phyloP scores from a whole-genome alignment of 2,797 vertebrate genomes.

The Melanotaenia parkinsoni region DNA sequence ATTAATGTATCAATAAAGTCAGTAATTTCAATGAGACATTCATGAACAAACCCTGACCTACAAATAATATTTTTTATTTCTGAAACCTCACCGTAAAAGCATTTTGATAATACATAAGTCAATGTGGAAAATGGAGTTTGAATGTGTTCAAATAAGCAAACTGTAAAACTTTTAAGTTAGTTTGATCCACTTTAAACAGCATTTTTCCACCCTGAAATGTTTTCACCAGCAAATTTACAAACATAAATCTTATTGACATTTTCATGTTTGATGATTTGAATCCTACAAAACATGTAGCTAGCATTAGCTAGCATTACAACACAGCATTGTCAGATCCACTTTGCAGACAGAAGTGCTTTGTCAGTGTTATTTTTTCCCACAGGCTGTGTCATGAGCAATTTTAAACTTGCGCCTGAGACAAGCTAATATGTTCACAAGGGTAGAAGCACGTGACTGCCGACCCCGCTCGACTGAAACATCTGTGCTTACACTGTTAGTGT shows the following conservation, averaged over 20 bases:
- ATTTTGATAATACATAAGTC: neutral
- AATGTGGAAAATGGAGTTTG: neutral
- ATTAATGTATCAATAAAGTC: no score
- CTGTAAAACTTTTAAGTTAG: neutral
- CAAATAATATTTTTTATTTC: no score
- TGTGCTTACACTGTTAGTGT: neutral
- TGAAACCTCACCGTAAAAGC: neutral
- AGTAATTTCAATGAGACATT: no score
- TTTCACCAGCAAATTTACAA: neutral
- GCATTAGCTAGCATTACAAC: neutral
- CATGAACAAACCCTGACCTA: no score
- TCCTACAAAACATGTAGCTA: neutral
- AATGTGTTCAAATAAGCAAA: neutral
- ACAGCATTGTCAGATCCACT: neutral
- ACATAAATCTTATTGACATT: neutral
- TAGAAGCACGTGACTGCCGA: neutral
- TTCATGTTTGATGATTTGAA: neutral
- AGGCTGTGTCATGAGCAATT: neutral
- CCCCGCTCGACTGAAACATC: neutral
- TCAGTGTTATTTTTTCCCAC: constrained; percentile 4
- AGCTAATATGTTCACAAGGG: neutral
- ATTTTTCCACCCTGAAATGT: neutral
- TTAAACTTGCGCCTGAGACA: neutral
- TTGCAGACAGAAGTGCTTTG: neutral
- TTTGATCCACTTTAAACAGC: neutral